These are phyloP conservation scores for Caranx melampygus DNA, from an alignment of 2,113 vertebrate species.

Conservation along the genomic window DNA sequence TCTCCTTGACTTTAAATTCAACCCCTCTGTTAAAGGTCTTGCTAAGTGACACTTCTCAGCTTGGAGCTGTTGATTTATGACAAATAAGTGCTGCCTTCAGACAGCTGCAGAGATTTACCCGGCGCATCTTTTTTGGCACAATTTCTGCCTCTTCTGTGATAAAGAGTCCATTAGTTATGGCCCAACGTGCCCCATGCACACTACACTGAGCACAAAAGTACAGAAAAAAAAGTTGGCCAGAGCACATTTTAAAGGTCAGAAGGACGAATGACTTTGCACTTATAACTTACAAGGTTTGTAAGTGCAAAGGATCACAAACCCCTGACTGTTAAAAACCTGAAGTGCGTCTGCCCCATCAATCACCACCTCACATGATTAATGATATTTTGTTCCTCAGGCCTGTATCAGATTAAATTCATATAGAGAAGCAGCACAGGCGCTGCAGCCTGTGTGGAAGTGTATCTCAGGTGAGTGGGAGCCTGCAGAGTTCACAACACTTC, in stretches of 20 bases:
- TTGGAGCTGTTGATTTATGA: conserved; percentile 7
- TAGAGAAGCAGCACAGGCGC: neutral
- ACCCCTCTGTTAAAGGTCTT: too few relatives aligned
- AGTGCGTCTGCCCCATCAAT: neutral
- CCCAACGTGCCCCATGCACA: too few relatives aligned
- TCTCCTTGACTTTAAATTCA: too few relatives aligned
- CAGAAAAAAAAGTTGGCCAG: neutral
- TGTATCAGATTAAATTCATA: neutral
- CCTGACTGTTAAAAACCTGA: neutral
- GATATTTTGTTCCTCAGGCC: neutral
- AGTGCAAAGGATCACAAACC: neutral
- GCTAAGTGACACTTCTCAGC: too few relatives aligned
- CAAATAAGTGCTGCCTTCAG: neutral
- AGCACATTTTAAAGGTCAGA: neutral
- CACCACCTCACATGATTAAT: neutral
- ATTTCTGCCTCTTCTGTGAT: neutral
- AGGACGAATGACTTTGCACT: too few relatives aligned
- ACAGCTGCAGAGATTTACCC: too few relatives aligned
- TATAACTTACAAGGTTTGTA: too few relatives aligned
- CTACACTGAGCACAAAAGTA: neutral
- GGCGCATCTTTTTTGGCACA: neutral
- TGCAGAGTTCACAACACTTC: neutral
- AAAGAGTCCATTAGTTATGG: neutral
- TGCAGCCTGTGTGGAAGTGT: too few relatives aligned
- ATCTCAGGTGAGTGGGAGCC: too few relatives aligned